phyloP scores from a whole-genome alignment of 2,888 invertebrate genomes.

The Neocrepidodera transversa region DNA sequence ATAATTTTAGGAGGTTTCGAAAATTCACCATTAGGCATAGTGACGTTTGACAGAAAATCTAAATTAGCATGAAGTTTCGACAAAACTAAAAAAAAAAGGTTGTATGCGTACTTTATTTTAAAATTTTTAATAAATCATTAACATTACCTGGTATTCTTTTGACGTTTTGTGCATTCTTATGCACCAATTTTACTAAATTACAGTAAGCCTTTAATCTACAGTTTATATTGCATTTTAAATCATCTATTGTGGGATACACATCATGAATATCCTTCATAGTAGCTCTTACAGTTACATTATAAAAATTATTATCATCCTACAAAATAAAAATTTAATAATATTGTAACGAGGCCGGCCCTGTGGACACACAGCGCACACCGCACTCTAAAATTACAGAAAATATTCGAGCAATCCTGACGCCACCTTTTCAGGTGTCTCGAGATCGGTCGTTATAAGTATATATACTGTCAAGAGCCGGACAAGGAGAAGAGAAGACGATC shows the following conservation, averaged over 20 bases:
- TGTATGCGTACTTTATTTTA: background rate
- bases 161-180: conserved; percentile 54
- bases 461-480: no score
- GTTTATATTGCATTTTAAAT: conserved; percentile 51
- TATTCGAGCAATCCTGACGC: no score
- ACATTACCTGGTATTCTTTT: conserved; percentile 53
- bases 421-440: no score
- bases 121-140: no score
- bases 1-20: conserved; percentile 50
- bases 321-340: no score
- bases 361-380: no score
- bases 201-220: conserved; percentile 56
- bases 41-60: conserved; percentile 28
- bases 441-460: no score
- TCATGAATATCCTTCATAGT: conserved; percentile 49
- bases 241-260: conserved; percentile 49
- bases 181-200: conserved; percentile 51
- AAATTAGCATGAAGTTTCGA: conserved; percentile 31
- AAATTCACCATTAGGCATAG: background rate
- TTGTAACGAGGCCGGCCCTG: no score
- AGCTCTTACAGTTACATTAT: conserved; percentile 51
- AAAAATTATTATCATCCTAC: conserved; percentile 48
- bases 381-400: no score
- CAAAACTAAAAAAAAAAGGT: conserved; percentile 38
- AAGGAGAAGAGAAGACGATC: no score